Conservation (phyloP, 2,113 vertebrate genomes). For the Phalacrocorax pelagicus region DNA sequence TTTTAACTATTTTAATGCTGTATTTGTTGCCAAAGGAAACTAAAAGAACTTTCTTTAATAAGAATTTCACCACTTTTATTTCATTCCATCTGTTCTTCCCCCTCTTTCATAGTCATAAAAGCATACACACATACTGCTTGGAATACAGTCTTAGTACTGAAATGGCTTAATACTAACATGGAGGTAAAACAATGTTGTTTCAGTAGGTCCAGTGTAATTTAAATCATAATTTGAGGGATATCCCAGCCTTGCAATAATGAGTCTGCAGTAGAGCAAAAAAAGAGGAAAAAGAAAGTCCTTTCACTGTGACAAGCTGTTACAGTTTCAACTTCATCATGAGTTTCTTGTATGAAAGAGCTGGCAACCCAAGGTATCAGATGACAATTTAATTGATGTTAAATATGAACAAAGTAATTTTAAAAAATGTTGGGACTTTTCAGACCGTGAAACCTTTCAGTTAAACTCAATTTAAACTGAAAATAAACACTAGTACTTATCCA, state of each 20-base stretch:
- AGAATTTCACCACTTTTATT: neutral
- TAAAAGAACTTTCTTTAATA: neutral
- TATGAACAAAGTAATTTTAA: neutral
- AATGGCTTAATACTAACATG: neutral
- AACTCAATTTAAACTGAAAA: slow-evolving; percentile 47
- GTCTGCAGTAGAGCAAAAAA: neutral
- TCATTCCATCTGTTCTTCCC: neutral
- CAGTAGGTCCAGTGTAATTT: neutral
- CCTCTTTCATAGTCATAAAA: neutral
- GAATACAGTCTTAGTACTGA: neutral
- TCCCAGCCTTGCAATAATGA: neutral
- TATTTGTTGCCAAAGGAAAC: neutral
- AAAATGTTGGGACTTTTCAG: neutral
- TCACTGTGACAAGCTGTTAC: neutral
- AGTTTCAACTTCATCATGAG: neutral
- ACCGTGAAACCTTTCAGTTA: neutral
- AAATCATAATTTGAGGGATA: neutral
- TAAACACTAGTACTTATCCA: neutral
- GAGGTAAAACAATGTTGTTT: neutral
- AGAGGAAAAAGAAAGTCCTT: neutral
- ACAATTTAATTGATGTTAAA: slow-evolving; percentile 26
- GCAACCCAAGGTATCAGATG: neutral
- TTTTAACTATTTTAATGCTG: neutral
- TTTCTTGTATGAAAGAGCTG: neutral
- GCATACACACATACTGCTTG: neutral